Conservation (phyloP, 1,140 invertebrate genomes). For the Bombus terrestris region DNA sequence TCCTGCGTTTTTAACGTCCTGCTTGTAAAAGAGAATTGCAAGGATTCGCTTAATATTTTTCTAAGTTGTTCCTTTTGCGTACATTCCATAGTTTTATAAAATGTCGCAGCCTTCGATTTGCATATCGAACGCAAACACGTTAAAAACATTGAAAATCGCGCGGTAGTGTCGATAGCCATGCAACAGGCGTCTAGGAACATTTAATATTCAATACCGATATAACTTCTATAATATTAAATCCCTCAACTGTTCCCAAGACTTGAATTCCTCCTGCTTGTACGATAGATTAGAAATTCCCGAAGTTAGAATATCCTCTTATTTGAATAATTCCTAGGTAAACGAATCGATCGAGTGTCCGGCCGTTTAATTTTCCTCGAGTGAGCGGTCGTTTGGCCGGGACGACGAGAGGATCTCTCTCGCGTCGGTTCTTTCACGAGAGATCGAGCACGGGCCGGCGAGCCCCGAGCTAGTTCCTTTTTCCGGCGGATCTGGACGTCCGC, state of each 20-base stretch:
- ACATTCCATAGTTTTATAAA: too few species aligned
- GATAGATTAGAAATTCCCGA: background rate
- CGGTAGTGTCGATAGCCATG: background rate
- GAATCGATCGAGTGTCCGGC: background rate
- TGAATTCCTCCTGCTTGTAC: background rate
- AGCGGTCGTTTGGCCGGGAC: background rate
- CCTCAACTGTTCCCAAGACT: background rate
- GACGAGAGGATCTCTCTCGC: background rate
- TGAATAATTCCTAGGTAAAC: background rate
- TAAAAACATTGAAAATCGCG: background rate
- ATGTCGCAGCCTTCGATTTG: background rate
- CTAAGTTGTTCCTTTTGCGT: too few species aligned
- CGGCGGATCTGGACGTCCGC: constrained; percentile 17
- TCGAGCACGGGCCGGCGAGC: background rate
- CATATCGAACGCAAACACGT: background rate
- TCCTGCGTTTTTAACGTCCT: too few species aligned
- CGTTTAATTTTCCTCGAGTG: constrained; percentile 25
- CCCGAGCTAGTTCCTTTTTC: constrained; percentile 1
- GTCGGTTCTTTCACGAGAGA: background rate
- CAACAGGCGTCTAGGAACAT: background rate
- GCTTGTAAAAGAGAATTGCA: too few species aligned
- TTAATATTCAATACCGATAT: background rate
- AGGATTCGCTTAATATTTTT: too few species aligned
- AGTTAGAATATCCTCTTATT: background rate
- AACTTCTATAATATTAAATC: background rate